Percentiles rank a stretch among this genome's conserved stretches.
Evolutionary conservation across 1,140 invertebrate species (phyloP).

Genomic region (Macrobrachium nipponense): DNA sequence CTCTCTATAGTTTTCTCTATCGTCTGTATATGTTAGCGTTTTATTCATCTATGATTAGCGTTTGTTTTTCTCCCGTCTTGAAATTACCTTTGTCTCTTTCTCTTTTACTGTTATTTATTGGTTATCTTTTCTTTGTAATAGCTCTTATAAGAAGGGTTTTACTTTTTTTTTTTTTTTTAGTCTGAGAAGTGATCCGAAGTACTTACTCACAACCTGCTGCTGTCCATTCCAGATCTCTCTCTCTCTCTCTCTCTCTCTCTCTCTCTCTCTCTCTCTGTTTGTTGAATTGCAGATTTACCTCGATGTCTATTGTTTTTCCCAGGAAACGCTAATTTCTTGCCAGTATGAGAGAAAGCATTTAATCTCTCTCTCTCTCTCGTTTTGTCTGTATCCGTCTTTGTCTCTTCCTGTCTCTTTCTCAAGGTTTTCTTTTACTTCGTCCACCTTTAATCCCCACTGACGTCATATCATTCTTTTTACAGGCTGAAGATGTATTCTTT

Average conservation of each 20-base stretch:
- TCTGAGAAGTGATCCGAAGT: too few species aligned
- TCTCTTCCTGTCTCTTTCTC: constrained; percentile 1
- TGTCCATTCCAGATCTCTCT: constrained; percentile 10
- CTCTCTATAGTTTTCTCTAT: neutral
- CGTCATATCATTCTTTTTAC: too few species aligned
- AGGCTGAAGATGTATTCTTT: too few species aligned
- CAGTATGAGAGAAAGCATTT: neutral
- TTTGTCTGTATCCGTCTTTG: constrained; percentile 1
- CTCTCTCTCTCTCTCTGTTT: constrained; percentile 15
- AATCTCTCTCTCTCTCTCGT: neutral
- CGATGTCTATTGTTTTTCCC: neutral
- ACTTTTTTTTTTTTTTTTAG: too few species aligned
- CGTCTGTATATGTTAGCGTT: neutral
- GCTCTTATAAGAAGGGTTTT: neutral
- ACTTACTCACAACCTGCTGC: too few species aligned
- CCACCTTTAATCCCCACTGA: neutral
- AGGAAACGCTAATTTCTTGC: too few species aligned
- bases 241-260: constrained; percentile 36
- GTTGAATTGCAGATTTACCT: neutral
- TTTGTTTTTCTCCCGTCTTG: too few species aligned
- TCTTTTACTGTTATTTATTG: neutral
- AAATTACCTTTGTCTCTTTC: neutral
- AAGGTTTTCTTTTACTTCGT: too few species aligned
- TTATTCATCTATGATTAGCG: too few species aligned
- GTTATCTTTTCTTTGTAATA: neutral